These are phyloP conservation scores for Mormyrus proboscirostris DNA, from an alignment of 2,797 vertebrate genomes.

Conservation along the genomic window DNA sequence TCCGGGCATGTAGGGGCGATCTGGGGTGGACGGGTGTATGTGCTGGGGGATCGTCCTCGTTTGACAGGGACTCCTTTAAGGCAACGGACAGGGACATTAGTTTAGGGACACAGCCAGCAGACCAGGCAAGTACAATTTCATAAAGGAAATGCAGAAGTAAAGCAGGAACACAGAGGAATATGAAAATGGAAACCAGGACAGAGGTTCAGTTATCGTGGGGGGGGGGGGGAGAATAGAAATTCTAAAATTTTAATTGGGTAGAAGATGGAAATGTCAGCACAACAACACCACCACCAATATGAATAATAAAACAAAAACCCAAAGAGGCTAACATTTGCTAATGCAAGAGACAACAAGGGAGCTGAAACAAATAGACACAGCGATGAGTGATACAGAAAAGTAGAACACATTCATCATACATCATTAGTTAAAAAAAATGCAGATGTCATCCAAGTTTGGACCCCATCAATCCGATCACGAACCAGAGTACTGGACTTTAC, in stretches of 20 bases:
- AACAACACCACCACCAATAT: neutral
- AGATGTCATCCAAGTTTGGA: neutral
- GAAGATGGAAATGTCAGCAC: neutral
- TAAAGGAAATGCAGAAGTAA: neutral
- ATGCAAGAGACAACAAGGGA: neutral
- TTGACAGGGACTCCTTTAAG: conserved; percentile 81
- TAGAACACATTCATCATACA: neutral
- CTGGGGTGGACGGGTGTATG: conserved; percentile 79
- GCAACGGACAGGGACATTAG: neutral
- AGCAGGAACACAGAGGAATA: neutral
- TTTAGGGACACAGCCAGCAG: neutral
- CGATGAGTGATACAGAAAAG: neutral
- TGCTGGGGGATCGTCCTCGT: conserved; percentile 83
- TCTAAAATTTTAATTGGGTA: neutral
- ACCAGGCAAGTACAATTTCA: neutral
- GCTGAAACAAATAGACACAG: neutral
- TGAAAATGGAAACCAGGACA: neutral
- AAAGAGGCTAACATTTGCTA: neutral
- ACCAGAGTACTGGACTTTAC: neutral
- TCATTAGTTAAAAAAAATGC: neutral
- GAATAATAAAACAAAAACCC: neutral
- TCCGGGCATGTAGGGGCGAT: conserved; percentile 69
- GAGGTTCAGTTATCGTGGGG: neutral
- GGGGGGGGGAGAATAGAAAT: neutral
- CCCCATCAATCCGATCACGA: neutral